Evolutionary conservation across 2,113 vertebrate species (phyloP).

Genomic region (Sturnira hondurensis): DNA sequence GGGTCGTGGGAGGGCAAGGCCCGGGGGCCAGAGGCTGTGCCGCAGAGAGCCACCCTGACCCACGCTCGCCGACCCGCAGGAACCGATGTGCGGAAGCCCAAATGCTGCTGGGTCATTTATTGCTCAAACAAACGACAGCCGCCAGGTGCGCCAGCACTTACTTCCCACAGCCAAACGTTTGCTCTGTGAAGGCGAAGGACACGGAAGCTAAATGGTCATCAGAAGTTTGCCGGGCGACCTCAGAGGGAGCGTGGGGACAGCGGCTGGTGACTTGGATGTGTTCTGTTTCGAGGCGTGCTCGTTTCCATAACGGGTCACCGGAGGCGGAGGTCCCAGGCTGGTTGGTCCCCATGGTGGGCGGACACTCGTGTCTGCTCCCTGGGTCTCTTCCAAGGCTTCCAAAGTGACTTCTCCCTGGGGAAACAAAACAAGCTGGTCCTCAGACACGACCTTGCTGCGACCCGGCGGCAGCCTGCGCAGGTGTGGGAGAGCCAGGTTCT

Average conservation of each 20-base stretch:
- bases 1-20: not conserved
- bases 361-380: not conserved
- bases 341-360: not conserved
- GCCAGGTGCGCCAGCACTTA: not conserved
- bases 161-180: not conserved
- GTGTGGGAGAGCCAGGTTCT: not conserved
- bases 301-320: not conserved
- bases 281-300: not conserved
- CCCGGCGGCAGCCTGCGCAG: accelerated
- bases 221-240: not conserved
- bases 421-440: not conserved
- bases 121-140: not conserved
- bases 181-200: not conserved
- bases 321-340: not conserved
- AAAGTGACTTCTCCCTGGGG: not conserved
- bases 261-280: too few relatives aligned
- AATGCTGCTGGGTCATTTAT: not conserved
- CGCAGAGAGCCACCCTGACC: not conserved
- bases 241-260: not conserved
- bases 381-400: not conserved
- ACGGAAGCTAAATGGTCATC: not conserved
- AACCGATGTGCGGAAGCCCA: not conserved
- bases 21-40: not conserved
- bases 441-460: accelerated
- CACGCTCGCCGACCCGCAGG: not conserved